Evolutionary conservation across 1,140 invertebrate genomes (phyloP).

Genomic region (Drosophila littoralis): DNA sequence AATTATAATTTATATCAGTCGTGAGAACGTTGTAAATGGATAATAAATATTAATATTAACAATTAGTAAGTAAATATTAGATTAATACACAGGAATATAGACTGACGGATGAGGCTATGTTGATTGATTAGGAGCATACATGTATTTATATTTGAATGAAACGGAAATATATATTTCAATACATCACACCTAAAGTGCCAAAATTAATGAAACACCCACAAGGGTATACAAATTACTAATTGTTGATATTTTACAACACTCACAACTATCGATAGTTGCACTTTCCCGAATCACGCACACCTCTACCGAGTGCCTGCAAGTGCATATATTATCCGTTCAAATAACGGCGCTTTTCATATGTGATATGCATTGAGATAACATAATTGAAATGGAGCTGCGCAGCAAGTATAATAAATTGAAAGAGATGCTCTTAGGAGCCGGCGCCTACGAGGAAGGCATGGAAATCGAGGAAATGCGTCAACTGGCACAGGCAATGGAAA

Average conservation of each 20-base stretch:
- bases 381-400: constrained; percentile 46
- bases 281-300: neutral
- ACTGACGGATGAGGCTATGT: no score
- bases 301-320: neutral
- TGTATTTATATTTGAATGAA: no score
- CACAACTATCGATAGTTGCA: neutral
- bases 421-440: constrained; percentile 31
- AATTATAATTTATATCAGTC: no score
- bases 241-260: neutral
- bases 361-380: neutral
- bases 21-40: no score
- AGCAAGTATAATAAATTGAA: constrained; percentile 16
- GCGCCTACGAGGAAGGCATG: constrained; percentile 67
- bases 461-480: constrained; percentile 59
- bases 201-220: no score
- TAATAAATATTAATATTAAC: no score
- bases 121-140: no score
- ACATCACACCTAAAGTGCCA: no score
- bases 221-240: no score
- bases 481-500: constrained; percentile 48
- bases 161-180: no score
- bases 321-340: neutral
- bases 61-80: no score
- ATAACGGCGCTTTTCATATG: constrained; percentile 29
- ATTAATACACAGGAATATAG: no score